phyloP scores from a whole-genome alignment of 2,888 invertebrate species.

The Dysmachus trigonus region DNA sequence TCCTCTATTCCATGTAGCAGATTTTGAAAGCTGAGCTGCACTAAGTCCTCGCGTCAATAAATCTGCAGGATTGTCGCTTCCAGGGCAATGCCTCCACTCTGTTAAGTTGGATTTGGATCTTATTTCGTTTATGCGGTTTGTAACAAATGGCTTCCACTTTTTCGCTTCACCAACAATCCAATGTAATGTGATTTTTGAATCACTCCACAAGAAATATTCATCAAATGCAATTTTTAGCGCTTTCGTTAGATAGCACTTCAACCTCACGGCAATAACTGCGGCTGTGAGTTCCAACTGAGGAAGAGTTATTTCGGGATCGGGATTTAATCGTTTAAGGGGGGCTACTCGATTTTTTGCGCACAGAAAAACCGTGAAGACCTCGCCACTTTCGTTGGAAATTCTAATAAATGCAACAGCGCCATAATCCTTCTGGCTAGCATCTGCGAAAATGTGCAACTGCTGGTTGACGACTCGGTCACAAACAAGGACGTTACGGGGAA shows the following conservation, averaged over 20 bases:
- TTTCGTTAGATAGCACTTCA: background rate
- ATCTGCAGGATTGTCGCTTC: background rate
- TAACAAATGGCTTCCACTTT: background rate
- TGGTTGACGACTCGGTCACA: background rate
- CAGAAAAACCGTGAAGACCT: background rate
- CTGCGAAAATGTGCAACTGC: background rate
- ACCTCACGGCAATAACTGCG: background rate
- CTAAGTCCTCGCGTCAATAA: background rate
- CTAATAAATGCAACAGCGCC: background rate
- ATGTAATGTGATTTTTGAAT: background rate
- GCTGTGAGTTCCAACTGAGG: background rate
- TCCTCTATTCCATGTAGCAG: background rate
- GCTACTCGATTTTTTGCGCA: background rate
- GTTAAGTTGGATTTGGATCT: background rate
- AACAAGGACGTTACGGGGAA: background rate
- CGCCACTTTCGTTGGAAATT: background rate
- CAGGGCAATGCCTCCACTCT: background rate
- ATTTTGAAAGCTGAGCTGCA: background rate
- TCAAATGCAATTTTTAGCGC: background rate
- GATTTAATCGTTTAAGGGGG: background rate
- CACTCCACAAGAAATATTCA: background rate
- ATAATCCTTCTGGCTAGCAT: background rate
- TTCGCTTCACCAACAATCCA: background rate
- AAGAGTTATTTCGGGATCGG: background rate
- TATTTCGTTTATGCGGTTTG: background rate